These are phyloP conservation scores for Portevinia maculata DNA, from an alignment of 2,888 invertebrate genomes.

Conservation along the genomic window DNA sequence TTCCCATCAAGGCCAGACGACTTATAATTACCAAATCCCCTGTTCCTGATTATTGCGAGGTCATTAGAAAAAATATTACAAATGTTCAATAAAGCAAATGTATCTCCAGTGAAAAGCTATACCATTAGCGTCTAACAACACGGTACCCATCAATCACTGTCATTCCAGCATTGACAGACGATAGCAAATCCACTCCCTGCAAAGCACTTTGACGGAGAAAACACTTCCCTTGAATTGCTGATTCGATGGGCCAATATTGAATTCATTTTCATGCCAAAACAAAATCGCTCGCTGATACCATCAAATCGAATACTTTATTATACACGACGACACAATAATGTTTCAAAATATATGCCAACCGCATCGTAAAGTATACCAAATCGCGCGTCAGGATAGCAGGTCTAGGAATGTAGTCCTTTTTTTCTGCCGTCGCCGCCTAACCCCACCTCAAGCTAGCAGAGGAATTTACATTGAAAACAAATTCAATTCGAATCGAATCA, in stretches of 20 bases:
- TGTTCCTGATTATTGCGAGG: no score
- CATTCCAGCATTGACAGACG: conserved; percentile 7
- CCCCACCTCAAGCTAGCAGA: not conserved
- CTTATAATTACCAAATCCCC: no score
- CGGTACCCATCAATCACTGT: conserved; percentile 12
- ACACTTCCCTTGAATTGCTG: conserved; percentile 17
- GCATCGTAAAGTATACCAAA: conserved; percentile 14
- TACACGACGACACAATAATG: conserved; percentile 11
- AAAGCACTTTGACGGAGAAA: not conserved
- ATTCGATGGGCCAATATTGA: conserved; percentile 31
- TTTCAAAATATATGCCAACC: conserved; percentile 35
- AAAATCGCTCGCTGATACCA: conserved; percentile 38
- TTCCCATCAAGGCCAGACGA: no score
- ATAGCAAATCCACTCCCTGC: not conserved
- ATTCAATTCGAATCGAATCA: conserved; percentile 61
- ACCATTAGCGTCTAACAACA: not conserved
- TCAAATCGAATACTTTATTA: conserved; percentile 42
- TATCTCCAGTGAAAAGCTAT: not conserved
- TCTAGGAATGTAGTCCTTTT: conserved; percentile 18
- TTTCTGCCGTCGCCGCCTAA: not conserved
- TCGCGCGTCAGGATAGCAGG: conserved; percentile 25
- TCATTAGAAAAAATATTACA: not conserved
- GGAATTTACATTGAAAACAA: conserved; percentile 54
- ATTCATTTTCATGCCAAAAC: conserved; percentile 25
- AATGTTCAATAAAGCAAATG: not conserved